phyloP scores from a whole-genome alignment of 2,888 invertebrate species.

The Miltochrista miniata region DNA sequence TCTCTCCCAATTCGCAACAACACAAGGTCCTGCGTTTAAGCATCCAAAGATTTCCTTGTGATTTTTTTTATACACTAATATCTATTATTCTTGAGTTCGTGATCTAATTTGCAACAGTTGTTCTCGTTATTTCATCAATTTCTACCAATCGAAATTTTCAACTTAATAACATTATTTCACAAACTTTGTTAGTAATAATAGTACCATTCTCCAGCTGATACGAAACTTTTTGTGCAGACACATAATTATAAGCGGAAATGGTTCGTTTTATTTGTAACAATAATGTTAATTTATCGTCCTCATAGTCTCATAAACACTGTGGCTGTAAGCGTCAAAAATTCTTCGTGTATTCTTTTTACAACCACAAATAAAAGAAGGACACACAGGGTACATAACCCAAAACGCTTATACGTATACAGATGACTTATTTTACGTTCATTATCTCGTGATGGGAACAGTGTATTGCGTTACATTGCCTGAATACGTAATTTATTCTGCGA shows the following conservation, averaged over 20 bases:
- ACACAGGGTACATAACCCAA: constrained; percentile 33
- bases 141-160: no score
- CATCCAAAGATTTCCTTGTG: no score
- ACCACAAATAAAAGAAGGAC: constrained; percentile 26
- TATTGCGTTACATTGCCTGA: constrained; percentile 33
- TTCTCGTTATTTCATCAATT: no score
- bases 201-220: neutral
- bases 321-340: constrained; percentile 10
- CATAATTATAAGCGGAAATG: constrained; percentile 11
- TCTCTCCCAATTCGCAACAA: no score
- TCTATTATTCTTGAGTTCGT: no score
- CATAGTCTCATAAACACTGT: constrained; percentile 23
- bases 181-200: no score
- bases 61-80: no score
- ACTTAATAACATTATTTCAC: neutral
- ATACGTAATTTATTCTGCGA: constrained; percentile 29
- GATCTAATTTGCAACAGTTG: no score
- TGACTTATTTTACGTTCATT: constrained; percentile 37
- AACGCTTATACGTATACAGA: constrained; percentile 32
- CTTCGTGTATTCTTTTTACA: constrained; percentile 34
- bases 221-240: neutral
- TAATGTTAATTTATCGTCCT: constrained; percentile 22
- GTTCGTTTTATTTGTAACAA: constrained; percentile 20
- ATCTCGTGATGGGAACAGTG: constrained; percentile 19
- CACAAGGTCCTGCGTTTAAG: no score